Evolutionary conservation across 2,113 vertebrate species (phyloP).

Genomic region (Toxostoma redivivum): DNA sequence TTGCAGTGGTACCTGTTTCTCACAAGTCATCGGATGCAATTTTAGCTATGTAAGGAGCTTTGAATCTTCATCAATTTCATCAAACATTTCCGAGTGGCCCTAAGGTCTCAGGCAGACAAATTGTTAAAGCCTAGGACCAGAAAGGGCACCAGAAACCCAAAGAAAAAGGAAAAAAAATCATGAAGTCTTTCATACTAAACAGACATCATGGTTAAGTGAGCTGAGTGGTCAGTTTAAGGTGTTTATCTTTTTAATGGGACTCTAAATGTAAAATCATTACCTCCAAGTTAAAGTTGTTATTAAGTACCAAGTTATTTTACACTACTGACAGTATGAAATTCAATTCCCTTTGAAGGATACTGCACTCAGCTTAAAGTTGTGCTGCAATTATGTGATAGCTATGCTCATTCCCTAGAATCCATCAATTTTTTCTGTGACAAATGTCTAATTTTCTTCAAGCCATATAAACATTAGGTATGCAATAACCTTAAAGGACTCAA

Average conservation of each 20-base stretch:
- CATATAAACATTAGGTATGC: not conserved
- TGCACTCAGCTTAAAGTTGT: not conserved
- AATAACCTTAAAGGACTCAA: not conserved
- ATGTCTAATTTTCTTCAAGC: not conserved
- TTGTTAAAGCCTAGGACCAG: not conserved
- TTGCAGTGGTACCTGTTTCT: conserved; percentile 4
- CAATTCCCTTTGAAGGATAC: not conserved
- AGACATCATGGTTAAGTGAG: not conserved
- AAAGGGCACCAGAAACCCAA: not conserved
- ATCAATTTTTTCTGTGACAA: not conserved
- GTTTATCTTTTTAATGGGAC: not conserved
- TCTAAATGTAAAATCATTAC: not conserved
- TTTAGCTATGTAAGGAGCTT: not conserved
- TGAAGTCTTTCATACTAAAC: not conserved
- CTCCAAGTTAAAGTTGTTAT: not conserved
- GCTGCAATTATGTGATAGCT: not conserved
- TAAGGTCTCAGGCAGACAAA: not conserved
- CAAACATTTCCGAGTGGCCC: not conserved
- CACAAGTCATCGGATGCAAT: not conserved
- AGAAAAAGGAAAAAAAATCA: not conserved
- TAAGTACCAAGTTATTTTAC: not conserved
- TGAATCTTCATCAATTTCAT: not conserved
- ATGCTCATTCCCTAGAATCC: not conserved
- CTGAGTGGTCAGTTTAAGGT: not conserved
- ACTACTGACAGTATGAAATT: not conserved